These are phyloP conservation scores for Lates japonicus DNA, from an alignment of 2,797 vertebrate species.

Conservation along the genomic window DNA sequence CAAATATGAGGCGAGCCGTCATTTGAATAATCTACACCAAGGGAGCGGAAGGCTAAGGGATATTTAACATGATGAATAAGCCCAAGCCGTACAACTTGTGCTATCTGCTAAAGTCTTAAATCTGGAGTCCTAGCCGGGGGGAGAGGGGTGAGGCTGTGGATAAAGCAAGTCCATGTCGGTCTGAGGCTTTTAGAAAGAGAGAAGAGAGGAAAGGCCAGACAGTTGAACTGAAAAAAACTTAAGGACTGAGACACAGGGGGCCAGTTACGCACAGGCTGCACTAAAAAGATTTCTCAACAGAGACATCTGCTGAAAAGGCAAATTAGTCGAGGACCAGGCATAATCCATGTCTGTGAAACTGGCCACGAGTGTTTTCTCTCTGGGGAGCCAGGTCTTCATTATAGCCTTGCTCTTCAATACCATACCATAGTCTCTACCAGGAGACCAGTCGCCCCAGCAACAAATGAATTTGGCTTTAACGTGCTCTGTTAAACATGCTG, in stretches of 20 bases:
- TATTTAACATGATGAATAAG: conserved; percentile 79
- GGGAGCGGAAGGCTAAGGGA: conserved; percentile 65
- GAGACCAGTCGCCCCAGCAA: conserved; percentile 56
- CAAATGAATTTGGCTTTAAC: conserved; percentile 47
- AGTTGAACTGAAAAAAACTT: conserved; percentile 32
- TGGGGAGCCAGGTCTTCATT: conserved; percentile 66
- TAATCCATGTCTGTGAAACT: conserved; percentile 73
- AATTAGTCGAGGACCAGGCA: conserved; percentile 64
- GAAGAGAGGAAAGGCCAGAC: conserved; percentile 34
- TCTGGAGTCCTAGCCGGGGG: conserved; percentile 47
- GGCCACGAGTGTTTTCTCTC: conserved; percentile 69
- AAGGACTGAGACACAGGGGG: conserved; percentile 51
- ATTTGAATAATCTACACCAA: conserved; percentile 78
- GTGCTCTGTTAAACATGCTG: conserved; percentile 33
- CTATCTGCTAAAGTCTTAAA: conserved; percentile 73
- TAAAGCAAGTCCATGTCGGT: conserved; percentile 35
- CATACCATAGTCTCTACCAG: conserved; percentile 22
- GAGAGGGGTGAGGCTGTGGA: conserved; percentile 17
- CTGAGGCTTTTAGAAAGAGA: conserved; percentile 32
- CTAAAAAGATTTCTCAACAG: conserved; percentile 67
- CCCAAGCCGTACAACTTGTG: conserved; percentile 52
- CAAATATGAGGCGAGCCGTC: conserved; percentile 69
- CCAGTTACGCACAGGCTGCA: conserved; percentile 39
- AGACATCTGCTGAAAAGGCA: conserved; percentile 63
- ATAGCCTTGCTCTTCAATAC: conserved; percentile 56